These are phyloP conservation scores for Zaprionus nigranus DNA, from an alignment of 1,140 invertebrate species.

Conservation along the genomic window DNA sequence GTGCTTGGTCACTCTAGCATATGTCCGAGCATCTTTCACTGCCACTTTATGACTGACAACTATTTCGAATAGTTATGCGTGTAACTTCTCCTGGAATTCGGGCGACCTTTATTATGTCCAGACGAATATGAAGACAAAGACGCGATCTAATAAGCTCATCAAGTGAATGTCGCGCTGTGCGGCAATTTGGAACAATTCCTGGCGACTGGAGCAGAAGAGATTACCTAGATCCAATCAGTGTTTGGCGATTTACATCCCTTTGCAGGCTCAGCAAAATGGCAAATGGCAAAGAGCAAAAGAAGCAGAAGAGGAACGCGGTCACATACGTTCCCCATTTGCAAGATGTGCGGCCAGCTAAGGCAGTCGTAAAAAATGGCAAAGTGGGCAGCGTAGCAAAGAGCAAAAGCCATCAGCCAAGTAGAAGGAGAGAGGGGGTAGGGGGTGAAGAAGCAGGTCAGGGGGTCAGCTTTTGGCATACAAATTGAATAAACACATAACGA, in stretches of 20 bases:
- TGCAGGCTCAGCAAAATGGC: slow-evolving; percentile 30
- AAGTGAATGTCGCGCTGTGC: slow-evolving; percentile 16
- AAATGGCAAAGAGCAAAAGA: neutral
- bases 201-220: neutral
- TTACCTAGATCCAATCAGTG: slow-evolving; percentile 11
- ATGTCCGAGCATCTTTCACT: too few relatives aligned
- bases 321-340: slow-evolving; percentile 54
- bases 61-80: neutral
- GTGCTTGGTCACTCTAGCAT: neutral
- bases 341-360: slow-evolving; percentile 39
- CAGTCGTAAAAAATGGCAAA: slow-evolving; percentile 50
- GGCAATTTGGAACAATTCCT: neutral
- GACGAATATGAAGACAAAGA: slow-evolving; percentile 17
- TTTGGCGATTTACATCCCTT: neutral
- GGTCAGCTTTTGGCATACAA: slow-evolving; percentile 37
- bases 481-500: slow-evolving; percentile 83
- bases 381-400: slow-evolving; percentile 41
- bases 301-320: slow-evolving; percentile 10
- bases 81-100: neutral
- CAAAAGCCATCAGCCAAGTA: slow-evolving; percentile 25
- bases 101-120: neutral
- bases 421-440: slow-evolving; percentile 4
- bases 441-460: neutral
- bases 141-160: slow-evolving; percentile 28
- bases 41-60: neutral